A percentile compares a stretch with the other conserved stretches of the same genome.
Evolutionary conservation across 2,113 vertebrate genomes (phyloP).

Genomic region (Xenopus tropicalis): UCB_Xtro_10.0 CM004446.2:81094001-81094500

Average conservation of each 20-base stretch:
- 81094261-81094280: background rate
- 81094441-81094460: slow-evolving; percentile 20
- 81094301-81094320: background rate
- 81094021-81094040: too few relatives aligned
- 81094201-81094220: too few relatives aligned
- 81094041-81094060: too few relatives aligned
- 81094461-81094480: slow-evolving; percentile 17
- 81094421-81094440: slow-evolving; percentile 27
- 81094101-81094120: too few relatives aligned
- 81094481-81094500: slow-evolving; percentile 45
- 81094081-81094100: too few relatives aligned
- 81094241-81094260: background rate
- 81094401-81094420: slow-evolving; percentile 31
- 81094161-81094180: too few relatives aligned
- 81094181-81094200: too few relatives aligned
- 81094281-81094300: background rate
- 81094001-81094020: too few relatives aligned
- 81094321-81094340: slow-evolving; percentile 29
- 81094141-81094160: too few relatives aligned
- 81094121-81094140: too few relatives aligned
- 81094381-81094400: slow-evolving; percentile 50
- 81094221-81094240: too few relatives aligned
- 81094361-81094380: slow-evolving; percentile 37
- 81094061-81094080: too few relatives aligned
- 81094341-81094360: slow-evolving; percentile 31